These are phyloP conservation scores for Synanthedon formicaeformis DNA, from an alignment of 2,888 invertebrate species.

Conservation along the genomic window DNA sequence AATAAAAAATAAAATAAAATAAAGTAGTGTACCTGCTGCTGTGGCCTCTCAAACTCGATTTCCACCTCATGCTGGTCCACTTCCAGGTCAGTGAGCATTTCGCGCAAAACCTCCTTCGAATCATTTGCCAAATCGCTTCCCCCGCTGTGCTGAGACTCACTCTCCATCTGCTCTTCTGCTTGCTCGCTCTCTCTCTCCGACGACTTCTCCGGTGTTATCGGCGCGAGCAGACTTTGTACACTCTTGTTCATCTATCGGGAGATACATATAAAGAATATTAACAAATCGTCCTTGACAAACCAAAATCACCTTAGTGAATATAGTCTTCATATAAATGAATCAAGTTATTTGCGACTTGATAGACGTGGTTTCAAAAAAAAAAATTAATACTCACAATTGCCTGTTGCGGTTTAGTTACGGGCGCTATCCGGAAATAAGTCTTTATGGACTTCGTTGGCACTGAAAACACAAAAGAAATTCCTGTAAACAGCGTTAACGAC, in stretches of 20 bases:
- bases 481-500: neutral
- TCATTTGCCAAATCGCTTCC: constrained; percentile 5
- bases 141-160: neutral
- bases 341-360: too few species aligned
- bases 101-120: constrained; percentile 19
- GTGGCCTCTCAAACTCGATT: constrained; percentile 15
- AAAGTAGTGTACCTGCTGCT: neutral
- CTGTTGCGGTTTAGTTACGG: constrained; percentile 27
- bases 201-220: constrained; percentile 20
- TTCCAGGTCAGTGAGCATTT: constrained; percentile 24
- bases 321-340: too few species aligned
- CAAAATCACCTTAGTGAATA: too few species aligned
- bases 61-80: constrained; percentile 12
- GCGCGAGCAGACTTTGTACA: constrained; percentile 28
- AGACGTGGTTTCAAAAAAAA: neutral
- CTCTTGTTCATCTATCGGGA: too few species aligned
- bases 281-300: too few species aligned
- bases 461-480: constrained; percentile 6
- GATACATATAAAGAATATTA: too few species aligned
- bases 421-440: constrained; percentile 51
- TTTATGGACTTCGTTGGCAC: constrained; percentile 27
- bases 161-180: neutral
- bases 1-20: too few species aligned
- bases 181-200: neutral
- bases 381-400: constrained; percentile 25